A percentile compares a stretch with the other conserved stretches of the same genome.
These are phyloP conservation scores for Macrostomum cliftonense DNA, from an alignment of 2,888 invertebrate genomes.

Conservation along the genomic window DNA sequence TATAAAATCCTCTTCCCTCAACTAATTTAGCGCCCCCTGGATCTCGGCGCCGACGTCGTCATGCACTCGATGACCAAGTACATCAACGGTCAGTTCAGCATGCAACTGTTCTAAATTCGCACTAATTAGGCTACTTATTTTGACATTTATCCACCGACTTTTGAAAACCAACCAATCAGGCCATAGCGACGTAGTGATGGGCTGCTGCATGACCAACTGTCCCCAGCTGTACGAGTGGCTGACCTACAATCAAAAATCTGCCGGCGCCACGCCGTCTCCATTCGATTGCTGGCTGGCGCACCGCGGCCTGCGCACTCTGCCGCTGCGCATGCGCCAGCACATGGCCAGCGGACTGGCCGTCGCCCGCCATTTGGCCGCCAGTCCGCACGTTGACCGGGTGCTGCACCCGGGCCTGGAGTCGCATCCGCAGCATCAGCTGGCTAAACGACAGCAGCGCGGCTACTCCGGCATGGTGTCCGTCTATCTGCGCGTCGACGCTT, in stretches of 20 bases:
- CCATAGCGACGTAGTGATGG: conserved; percentile 91
- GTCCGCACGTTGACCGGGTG: conserved; percentile 29
- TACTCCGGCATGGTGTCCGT: conserved; percentile 36
- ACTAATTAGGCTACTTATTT: no score
- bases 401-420: conserved; percentile 33
- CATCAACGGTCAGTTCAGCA: conserved; percentile 53
- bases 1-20: background rate
- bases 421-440: conserved; percentile 33
- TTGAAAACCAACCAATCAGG: conserved; percentile 39
- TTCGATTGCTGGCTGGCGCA: conserved; percentile 86
- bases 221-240: conserved; percentile 53
- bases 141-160: no score
- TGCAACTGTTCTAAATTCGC: no score
- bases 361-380: conserved; percentile 27
- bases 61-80: conserved; percentile 87
- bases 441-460: conserved; percentile 33
- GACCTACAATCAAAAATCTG: conserved; percentile 59
- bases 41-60: conserved; percentile 71
- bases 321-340: conserved; percentile 35
- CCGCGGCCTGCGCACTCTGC: conserved; percentile 36
- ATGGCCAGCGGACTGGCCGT: conserved; percentile 33
- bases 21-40: conserved; percentile 54
- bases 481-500: conserved; percentile 30
- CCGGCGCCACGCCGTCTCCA: conserved; percentile 82
- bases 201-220: conserved; percentile 57